Evolutionary conservation across 2,113 vertebrate species (phyloP).

Genomic region (Tiliqua scincoides): DNA sequence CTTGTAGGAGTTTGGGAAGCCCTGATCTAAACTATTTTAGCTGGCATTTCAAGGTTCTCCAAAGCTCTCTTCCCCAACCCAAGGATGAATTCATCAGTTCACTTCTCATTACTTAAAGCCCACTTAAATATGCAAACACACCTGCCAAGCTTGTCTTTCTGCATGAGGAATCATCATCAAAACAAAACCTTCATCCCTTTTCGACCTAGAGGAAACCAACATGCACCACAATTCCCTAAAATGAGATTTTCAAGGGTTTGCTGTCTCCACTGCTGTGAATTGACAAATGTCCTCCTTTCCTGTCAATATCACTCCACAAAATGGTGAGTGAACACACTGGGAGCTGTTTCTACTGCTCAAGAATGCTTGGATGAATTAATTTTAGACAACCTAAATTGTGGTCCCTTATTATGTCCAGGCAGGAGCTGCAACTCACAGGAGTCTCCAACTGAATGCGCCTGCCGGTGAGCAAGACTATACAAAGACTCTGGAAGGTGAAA

Average conservation of each 20-base stretch:
- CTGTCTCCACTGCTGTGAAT: background rate
- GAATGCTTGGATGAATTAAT: background rate
- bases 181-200: background rate
- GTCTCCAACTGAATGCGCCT: background rate
- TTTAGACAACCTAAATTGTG: too few species aligned
- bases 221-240: background rate
- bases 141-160: background rate
- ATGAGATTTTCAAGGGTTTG: background rate
- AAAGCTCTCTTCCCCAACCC: background rate
- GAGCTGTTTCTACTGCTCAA: background rate
- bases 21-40: background rate
- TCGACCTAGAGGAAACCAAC: background rate
- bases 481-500: background rate
- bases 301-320: background rate
- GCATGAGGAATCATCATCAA: background rate
- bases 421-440: background rate
- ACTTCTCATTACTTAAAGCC: background rate
- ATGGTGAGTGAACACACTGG: background rate
- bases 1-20: too few species aligned
- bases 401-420: background rate
- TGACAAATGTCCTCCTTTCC: background rate
- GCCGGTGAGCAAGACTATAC: background rate
- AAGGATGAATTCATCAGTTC: background rate
- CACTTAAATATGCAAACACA: background rate
- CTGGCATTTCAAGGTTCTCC: background rate